A percentile compares a stretch with the other conserved stretches of the same genome.
phyloP scores from a whole-genome alignment of 2,888 invertebrate species.

The Ochlodes sylvanus region DNA sequence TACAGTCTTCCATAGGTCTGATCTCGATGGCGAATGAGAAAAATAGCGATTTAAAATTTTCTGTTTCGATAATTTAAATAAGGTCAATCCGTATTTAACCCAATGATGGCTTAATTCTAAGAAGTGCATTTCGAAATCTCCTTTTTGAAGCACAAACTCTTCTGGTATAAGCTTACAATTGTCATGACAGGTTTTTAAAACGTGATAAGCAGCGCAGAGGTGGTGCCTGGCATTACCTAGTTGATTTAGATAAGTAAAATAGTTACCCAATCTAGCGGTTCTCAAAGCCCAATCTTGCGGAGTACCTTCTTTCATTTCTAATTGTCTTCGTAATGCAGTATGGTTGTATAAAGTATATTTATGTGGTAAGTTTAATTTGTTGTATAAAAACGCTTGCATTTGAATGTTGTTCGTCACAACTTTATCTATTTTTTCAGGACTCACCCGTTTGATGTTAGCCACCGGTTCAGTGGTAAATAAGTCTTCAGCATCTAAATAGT shows the following conservation, averaged over 20 bases:
- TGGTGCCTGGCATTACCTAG: conserved; percentile 86
- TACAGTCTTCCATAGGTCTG: conserved; percentile 72
- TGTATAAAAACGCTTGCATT: conserved; percentile 86
- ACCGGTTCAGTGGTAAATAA: conserved; percentile 73
- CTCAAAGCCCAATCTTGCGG: conserved; percentile 85
- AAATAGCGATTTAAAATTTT: conserved; percentile 73
- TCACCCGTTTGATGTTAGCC: conserved; percentile 62
- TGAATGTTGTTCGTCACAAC: conserved; percentile 86
- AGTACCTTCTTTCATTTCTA: conserved; percentile 84
- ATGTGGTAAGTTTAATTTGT: conserved; percentile 79
- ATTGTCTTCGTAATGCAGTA: conserved; percentile 81
- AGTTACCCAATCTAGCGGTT: conserved; percentile 81
- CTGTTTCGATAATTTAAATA: conserved; percentile 84
- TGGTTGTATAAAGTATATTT: conserved; percentile 84
- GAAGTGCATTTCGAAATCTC: conserved; percentile 74
- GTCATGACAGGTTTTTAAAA: conserved; percentile 83
- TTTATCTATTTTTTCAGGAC: conserved; percentile 82
- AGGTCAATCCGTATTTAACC: conserved; percentile 85
- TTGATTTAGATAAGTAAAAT: conserved; percentile 75
- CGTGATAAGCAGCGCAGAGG: conserved; percentile 85
- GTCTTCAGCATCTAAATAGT: conserved; percentile 81
- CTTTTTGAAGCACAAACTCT: conserved; percentile 70
- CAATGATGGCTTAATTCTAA: conserved; percentile 85
- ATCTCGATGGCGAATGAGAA: conserved; percentile 57
- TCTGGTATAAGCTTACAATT: conserved; percentile 77